Evolutionary conservation across 1,140 invertebrate genomes (phyloP), one percentile per base, ranked within the genome.

Genomic region (Ips nitidus): DNA sequence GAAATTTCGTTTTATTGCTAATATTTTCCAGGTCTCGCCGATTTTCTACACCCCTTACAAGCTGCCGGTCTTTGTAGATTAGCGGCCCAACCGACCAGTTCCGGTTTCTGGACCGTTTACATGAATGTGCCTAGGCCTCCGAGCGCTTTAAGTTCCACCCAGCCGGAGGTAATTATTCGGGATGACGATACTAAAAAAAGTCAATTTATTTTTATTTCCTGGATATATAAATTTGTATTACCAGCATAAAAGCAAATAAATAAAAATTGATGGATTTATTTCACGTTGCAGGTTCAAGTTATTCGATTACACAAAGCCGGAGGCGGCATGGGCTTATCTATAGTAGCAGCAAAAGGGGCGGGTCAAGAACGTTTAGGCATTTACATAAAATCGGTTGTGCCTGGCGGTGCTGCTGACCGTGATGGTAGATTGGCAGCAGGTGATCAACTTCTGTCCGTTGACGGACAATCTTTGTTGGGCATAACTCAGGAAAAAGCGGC

Each of bases 401-500:
- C 94, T 68, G 95, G 95, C 55, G 97, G 97, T 57, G 95, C 96
- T 56, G 97, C 97, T 38, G 95, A 97, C 83, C 88, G 91, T 71
- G 96, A 98, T 84, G 95, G 95, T 4, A 85, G 95, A 65, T 83
- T 99, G 60, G 91, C 96, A 75, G 94, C 96, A 47, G 67, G 98
- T 22, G 98, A 99, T 86, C 98, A 99, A 81, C 83, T 99, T 61
- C 80, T 99, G 3, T 94, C 95, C 75, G 98, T 99, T 0, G 97
- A 99, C 82, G 97, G 95, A 6, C 93, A 98, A 80, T 97, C 94
- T 78, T 85, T 99, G 52, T 60, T 81, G 42, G 97, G 96, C 56
- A 96, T 99, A 66, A 95, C 95, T 2, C 98, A 99, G 83, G 97
- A 99, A 86, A 79, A 94, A 82, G 98, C 98, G 69, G 98, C 98